A percentile compares a stretch with the other conserved stretches of the same genome.
These are phyloP conservation scores for Drosophila paramelanica DNA, from an alignment of 2,888 invertebrate genomes.

Conservation along the genomic window DNA sequence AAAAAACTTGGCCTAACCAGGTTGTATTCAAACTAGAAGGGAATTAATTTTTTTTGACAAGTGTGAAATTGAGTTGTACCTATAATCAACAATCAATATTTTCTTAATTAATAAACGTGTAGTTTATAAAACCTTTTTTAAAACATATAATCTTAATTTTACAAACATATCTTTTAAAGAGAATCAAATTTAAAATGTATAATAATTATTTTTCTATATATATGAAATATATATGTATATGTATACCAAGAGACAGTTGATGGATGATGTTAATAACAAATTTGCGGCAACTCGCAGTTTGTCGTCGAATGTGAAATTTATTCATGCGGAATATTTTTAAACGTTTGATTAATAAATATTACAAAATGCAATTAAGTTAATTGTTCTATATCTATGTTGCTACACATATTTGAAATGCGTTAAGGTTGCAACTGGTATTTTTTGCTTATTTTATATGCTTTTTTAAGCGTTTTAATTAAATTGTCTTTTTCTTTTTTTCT, in stretches of 20 bases:
- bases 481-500: neutral
- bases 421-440: neutral
- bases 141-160: too few relatives aligned
- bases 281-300: conserved; percentile 15
- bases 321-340: conserved; percentile 31
- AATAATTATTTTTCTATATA: neutral
- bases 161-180: too few relatives aligned
- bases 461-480: conserved; percentile 5
- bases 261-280: conserved; percentile 41
- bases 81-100: too few relatives aligned
- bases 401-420: neutral
- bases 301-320: conserved; percentile 8
- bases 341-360: conserved; percentile 50
- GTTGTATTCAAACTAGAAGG: neutral
- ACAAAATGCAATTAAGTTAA: conserved; percentile 48
- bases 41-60: too few relatives aligned
- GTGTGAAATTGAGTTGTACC: too few relatives aligned
- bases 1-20: neutral
- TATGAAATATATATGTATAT: neutral
- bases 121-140: too few relatives aligned
- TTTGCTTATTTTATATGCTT: neutral
- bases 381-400: conserved; percentile 3
- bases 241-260: conserved; percentile 25
- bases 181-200: too few relatives aligned
- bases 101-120: too few relatives aligned